Evolutionary conservation across 2,113 vertebrate species (phyloP), one percentile per base, ranked within the genome.

Genomic region (Ailurus styani): DNA sequence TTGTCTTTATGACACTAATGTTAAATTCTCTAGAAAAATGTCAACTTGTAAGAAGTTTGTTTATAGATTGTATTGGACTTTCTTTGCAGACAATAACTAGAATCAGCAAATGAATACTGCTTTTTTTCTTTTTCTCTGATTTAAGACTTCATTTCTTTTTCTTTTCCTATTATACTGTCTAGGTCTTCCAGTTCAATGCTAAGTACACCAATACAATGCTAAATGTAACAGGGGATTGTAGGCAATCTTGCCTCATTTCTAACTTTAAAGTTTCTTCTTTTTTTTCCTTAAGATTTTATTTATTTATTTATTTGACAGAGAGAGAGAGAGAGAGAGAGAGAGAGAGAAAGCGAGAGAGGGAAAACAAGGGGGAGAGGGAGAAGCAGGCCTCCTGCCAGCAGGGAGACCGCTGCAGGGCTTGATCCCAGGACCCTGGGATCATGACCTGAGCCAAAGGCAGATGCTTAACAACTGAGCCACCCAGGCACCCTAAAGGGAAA

Each of bases 11-110:
- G 47, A 64, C 23, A 84, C 8, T 45, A 62, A 89, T 50, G 3
- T 84, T 94, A 95, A 62, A n/a, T 81, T 94, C 14, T 52, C n/a
- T 62, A 93, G 60, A 83, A 95, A 96, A 90, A 83, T 20, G 42
- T 14, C 93, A 50, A 93, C 73, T 9, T 94, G 62, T 55, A 55
- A 87, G 29, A 84, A 87, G 23, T 81, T 40, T 95, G 50, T 40
- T 90, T 64, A 75, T 17, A 82, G 66, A 73, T 7, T 57, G 31
- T 70, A 37, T 84, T 87, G 18, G 18, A 78, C 25, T 81, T 95
- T 73, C 42, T 78, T 85, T 95, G 37, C 68, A 77, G 45, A 93
- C 1, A 68, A 86, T n/a, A 70, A 93, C 57, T 57, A 91, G 25
- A 45, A 92, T 62, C 37, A 55, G 83, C 31, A 77, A 68, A 27